phyloP scores from a whole-genome alignment of 2,888 invertebrate species.

The Dendrolimus pini region DNA sequence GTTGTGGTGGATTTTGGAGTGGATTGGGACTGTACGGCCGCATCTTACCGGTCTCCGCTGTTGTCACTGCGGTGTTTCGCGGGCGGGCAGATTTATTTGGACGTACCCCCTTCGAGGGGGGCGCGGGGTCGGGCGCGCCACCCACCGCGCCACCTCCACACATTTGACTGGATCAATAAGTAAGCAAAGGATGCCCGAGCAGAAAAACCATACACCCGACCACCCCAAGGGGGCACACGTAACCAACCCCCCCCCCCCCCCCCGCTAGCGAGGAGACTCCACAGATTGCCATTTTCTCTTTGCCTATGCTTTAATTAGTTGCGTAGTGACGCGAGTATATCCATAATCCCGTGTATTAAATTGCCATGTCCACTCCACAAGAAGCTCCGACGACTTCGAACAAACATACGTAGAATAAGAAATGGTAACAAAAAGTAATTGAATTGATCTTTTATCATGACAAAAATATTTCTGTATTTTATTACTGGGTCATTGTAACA shows the following conservation, averaged over 20 bases:
- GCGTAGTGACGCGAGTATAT: slow-evolving; percentile 74
- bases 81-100: slow-evolving; percentile 78
- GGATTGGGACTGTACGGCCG: slow-evolving; percentile 67
- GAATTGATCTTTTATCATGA: no score
- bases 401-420: no score
- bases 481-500: not conserved
- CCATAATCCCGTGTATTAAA: slow-evolving; percentile 68
- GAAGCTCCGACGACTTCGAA: not conserved
- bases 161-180: slow-evolving; percentile 79
- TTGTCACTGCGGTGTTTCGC: slow-evolving; percentile 77
- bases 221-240: slow-evolving; percentile 76
- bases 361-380: slow-evolving; percentile 29
- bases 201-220: slow-evolving; percentile 78
- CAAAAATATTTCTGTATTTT: no score
- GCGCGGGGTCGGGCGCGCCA: slow-evolving; percentile 62
- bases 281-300: slow-evolving; percentile 77
- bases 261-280: slow-evolving; percentile 75
- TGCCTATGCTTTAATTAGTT: slow-evolving; percentile 78
- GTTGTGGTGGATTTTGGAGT: slow-evolving; percentile 11
- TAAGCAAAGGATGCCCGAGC: slow-evolving; percentile 79
- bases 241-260: slow-evolving; percentile 73
- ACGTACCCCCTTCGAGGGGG: slow-evolving; percentile 68
- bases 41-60: slow-evolving; percentile 70
- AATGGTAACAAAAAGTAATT: no score
- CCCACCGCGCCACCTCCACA: slow-evolving; percentile 75